These are phyloP conservation scores for Tenodera sinensis DNA, from an alignment of 2,888 invertebrate genomes.

Conservation along the genomic window DNA sequence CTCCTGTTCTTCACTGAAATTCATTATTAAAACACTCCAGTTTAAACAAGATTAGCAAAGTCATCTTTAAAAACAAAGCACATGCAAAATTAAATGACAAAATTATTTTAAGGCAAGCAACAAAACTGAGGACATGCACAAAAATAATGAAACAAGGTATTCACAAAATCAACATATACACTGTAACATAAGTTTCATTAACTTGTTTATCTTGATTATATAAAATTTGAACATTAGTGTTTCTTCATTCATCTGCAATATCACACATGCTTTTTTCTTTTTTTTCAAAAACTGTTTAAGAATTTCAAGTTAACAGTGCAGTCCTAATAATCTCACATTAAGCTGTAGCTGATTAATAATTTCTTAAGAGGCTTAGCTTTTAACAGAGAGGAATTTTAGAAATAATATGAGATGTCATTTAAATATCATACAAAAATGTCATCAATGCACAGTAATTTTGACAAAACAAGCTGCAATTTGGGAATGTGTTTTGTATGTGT, in stretches of 20 bases:
- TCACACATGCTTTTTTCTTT: no score
- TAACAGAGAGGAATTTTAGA: background rate
- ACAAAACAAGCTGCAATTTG: no score
- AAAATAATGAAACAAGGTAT: background rate
- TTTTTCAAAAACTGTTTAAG: background rate
- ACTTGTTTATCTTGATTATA: no score
- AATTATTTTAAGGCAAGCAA: background rate
- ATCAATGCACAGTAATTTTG: no score
- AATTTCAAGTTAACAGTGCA: no score
- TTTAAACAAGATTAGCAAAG: background rate
- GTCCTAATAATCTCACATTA: background rate
- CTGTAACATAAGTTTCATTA: no score
- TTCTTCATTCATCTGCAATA: no score
- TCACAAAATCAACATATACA: no score
- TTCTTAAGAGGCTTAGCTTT: background rate
- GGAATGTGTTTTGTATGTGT: no score
- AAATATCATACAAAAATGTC: no score
- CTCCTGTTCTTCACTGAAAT: conserved; percentile 2
- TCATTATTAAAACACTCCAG: background rate
- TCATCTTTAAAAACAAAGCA: background rate
- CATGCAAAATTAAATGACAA: background rate
- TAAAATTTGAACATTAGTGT: no score
- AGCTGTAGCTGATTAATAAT: background rate
- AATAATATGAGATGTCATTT: no score
- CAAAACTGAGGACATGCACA: background rate